phyloP scores from a whole-genome alignment of 2,113 vertebrate genomes.

The Oostethus manadensis region DNA sequence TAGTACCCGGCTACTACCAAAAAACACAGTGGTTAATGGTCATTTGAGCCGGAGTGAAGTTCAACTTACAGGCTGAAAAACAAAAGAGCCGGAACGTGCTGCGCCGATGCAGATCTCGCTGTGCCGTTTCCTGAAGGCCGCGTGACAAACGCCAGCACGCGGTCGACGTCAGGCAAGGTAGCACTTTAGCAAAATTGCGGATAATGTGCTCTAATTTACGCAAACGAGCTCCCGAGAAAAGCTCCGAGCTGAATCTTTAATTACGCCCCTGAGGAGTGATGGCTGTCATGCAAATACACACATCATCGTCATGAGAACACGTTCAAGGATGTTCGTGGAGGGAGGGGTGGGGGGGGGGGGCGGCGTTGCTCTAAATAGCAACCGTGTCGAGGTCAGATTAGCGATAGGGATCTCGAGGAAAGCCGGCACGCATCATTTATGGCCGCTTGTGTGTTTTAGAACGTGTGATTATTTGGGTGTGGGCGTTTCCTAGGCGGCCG shows the following conservation, averaged over 20 bases:
- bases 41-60: not conserved
- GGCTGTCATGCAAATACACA: constrained; percentile 46
- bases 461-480: constrained; percentile 75
- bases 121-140: not conserved
- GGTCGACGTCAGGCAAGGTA: constrained; percentile 35
- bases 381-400: not conserved
- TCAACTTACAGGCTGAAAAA: not conserved
- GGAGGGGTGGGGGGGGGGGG: not conserved
- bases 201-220: constrained; percentile 70
- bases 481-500: constrained; percentile 67
- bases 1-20: constrained; percentile 17
- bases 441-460: constrained; percentile 49
- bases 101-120: not conserved
- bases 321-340: constrained; percentile 12
- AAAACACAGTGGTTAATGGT: not conserved
- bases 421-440: constrained; percentile 56
- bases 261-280: constrained; percentile 55
- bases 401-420: constrained; percentile 5
- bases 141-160: not conserved
- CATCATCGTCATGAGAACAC: constrained; percentile 31
- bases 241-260: constrained; percentile 61
- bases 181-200: constrained; percentile 72
- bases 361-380: not conserved
- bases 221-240: constrained; percentile 49
- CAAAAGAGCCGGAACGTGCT: not conserved